Evolutionary conservation across 1,140 invertebrate genomes (phyloP).

Genomic region (Neodiprion fabricii): DNA sequence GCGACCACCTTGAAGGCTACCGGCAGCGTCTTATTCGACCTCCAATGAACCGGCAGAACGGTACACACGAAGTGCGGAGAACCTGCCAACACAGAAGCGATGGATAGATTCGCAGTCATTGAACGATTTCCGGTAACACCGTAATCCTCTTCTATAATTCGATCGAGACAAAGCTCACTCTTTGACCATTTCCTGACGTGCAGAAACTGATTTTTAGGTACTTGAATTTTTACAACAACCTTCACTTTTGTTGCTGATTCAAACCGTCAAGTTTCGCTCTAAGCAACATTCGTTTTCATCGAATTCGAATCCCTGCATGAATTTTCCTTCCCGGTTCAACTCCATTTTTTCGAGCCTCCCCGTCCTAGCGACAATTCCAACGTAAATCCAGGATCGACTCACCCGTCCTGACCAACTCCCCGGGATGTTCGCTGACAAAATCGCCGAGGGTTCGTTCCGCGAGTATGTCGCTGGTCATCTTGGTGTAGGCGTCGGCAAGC

Average conservation of each 20-base stretch:
- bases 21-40: conserved; percentile 97
- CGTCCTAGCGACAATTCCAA: background rate
- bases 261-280: background rate
- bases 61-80: conserved; percentile 93
- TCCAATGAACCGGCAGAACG: conserved; percentile 91
- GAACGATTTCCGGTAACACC: background rate
- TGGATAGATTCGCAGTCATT: conserved; percentile 11
- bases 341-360: background rate
- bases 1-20: conserved; percentile 94
- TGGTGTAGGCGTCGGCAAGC: conserved; percentile 84
- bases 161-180: no score
- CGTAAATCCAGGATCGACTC: conserved; percentile 19
- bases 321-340: background rate
- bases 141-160: no score
- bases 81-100: conserved; percentile 33
- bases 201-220: background rate
- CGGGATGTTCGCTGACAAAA: conserved; percentile 89
- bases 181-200: background rate
- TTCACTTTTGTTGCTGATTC: background rate
- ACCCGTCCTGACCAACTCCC: conserved; percentile 91
- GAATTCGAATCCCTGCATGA: background rate
- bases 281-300: background rate
- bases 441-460: conserved; percentile 87
- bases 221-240: background rate
- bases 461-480: conserved; percentile 87